phyloP scores from a whole-genome alignment of 2,113 vertebrate species.

The Tragelaphus strepsiceros region DNA sequence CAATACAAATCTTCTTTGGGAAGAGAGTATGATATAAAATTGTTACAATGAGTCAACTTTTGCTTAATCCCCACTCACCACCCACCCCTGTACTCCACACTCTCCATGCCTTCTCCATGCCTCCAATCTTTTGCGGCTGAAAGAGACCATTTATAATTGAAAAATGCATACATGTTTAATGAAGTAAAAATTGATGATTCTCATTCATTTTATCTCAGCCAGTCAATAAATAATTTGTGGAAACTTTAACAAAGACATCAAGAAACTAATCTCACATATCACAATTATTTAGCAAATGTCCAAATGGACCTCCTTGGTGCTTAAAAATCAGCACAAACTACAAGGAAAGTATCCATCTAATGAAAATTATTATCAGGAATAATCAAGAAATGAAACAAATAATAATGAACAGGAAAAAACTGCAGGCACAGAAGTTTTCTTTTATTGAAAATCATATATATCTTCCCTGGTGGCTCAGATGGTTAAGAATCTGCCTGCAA shows the following conservation, averaged over 20 bases:
- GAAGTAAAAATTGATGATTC: background rate
- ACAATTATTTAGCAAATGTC: constrained; percentile 6
- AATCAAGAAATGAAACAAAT: background rate
- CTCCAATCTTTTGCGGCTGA: background rate
- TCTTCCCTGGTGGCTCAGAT: background rate
- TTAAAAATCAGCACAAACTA: background rate
- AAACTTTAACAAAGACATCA: constrained; percentile 34
- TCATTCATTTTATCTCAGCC: constrained; percentile 31
- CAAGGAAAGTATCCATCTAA: background rate
- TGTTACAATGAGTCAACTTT: constrained; percentile 39
- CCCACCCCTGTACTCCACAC: background rate
- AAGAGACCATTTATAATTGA: background rate
- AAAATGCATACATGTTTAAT: background rate
- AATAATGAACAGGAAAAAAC: background rate
- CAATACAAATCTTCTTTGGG: constrained; percentile 59
- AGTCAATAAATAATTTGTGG: constrained; percentile 32
- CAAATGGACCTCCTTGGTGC: background rate
- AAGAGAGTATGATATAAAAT: constrained; percentile 38
- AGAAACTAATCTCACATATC: constrained; percentile 27
- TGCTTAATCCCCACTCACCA: constrained; percentile 7
- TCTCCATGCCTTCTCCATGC: background rate
- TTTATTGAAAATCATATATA: background rate
- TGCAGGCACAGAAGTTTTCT: background rate
- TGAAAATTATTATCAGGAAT: background rate
- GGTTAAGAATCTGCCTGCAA: background rate